Base-by-base conservation (phyloP, 2,888 invertebrate genomes). In the Melieria omissa region DNA sequence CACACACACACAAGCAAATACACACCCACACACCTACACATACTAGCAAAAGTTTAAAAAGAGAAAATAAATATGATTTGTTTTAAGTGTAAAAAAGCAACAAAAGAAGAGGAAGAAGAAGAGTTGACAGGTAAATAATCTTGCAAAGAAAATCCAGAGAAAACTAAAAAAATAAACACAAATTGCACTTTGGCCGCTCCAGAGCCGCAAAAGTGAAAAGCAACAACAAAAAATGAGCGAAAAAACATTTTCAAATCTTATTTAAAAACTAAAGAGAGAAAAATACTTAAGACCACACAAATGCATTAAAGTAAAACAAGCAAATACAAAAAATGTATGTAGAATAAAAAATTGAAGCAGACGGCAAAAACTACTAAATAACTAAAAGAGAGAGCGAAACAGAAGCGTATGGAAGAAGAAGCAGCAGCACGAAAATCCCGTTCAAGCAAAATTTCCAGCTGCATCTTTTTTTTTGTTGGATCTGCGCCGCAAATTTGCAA, bases 1-100 rank as follows among this genome's bases (percentile, higher is more conserved):
- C 75, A 78, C 78, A 77, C 78, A 78, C 80, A 75, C 66, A 73
- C 70, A 75, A 72, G 72, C 49, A 66, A 61, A 74, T 70, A 57
- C 67, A 73, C 60, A 74, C 60, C 49, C 60, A 74, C 55, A 76
- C 14, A 69, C 71, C 29, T 54, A 41, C 47, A 61, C 16, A 9
- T 45, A 63, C 52, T 52, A 70, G 42, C 61, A 65, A 61, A 46
- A 58, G 16, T 52, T 42, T 55, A 65, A 41, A 16, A 52, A 68
- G 8, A 7, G 60, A 42, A 14, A 42, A 55, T n/a, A 29, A n/a
- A 14, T 47, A 66, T 55, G 54, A 49, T 14, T 58, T 52, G 49
- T 68, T 47, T 49, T 49, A 61, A 61, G n/a, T 10, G 41, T 9
- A 54, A 55, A 16, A 14, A 47, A 45, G 42, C 52, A 64, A 49